Evolutionary conservation across 2,888 invertebrate genomes (phyloP), one percentile per base, ranked within the genome.

Genomic region (Entomobrya proxima): DNA sequence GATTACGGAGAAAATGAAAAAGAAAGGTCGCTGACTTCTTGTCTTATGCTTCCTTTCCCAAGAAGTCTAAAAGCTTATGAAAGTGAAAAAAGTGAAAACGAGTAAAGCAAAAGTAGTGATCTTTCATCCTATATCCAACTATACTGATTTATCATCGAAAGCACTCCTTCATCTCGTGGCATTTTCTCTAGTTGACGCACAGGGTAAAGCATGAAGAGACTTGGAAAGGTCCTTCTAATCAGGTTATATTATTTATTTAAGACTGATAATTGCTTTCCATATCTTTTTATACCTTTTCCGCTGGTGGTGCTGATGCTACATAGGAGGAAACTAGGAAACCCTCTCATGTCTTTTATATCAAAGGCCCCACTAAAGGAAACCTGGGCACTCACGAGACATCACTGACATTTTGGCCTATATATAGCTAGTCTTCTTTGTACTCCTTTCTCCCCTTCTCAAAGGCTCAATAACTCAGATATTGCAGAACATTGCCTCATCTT

Each of bases 181-280:
- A 74, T 74, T 32, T 32, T 32, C n/a, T 47, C 44, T 3, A 9
- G 11, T 15, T 15, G 24, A 7, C 47, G 4, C 5, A 27, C n/a
- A 35, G 64, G 37, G 18, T n/a, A n/a, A 37, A 64, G 18, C 15
- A 32, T n/a, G 37, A 37, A 21, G 37, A 35, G 64, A 64, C 64
- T n/a, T 72, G 11, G 9, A 47, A 40, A 58, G 35, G 58, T 37
- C 35, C 21, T 35, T 61, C 37, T 79, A 67, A 79, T 79, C 78
- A 79, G 64, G 78, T 64, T 79, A 67, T 52, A 67, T 79, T 79
- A 67, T 50, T 79, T 79, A 79, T 79, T 79, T 64, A 79, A 79
- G 78, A 47, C 52, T 79, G 78, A 79, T 79, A 79, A 79, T 79
- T 79, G 78, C 67, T 79, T 79, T 67, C 78, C 64, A 30, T 64